Base-by-base conservation (phyloP, 2,797 vertebrate genomes). In the Bradypodion ventrale region DNA sequence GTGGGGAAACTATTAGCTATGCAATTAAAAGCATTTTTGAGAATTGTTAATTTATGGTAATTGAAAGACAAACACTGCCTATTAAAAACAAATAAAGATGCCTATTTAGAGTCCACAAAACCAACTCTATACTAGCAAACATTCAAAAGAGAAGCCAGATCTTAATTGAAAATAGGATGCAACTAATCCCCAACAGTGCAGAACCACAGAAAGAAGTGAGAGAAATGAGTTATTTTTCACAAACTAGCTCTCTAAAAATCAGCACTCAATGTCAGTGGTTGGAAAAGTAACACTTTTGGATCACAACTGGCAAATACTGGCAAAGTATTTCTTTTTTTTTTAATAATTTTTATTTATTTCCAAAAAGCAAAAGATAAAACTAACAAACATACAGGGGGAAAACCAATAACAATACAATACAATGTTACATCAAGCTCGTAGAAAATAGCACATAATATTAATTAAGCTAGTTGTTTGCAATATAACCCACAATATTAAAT, bases 141-240 rank as follows among this genome's bases (percentile, higher is more conserved):
- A 94, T 92, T 90, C 93, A 84, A 89, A 93, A 94, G 92, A 89
- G 76, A 95, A 88, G 89, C 79, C 84, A 89, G 89, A 93, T 94
- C 93, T 94, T 94, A 95, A 94, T 89, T 94, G 94, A 94, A 95
- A 94, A 95, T 94, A 87, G 88, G 88, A 88, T 86, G 89, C 77
- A 88, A 92, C 84, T 94, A 88, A 92, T 87, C 92, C 93, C 40
- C 84, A 92, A 84, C 85, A 90, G 46, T 70, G 89, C 75, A 81
- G 86, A 91, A 89, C 93, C 90, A 92, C 93, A 85, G 84, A 92
- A 90, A 94, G 83, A 89, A 90, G 85, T 84, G 89, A 90, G 89
- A 93, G 89, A 89, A 68, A 88, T 88, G 82, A 93, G 70, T 86
- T 19, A 19, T 77, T 12, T 87, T 89, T 90, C 94, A 94, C 84